Conservation (phyloP, 2,888 invertebrate species). For the Halictus quadricinctus region DNA sequence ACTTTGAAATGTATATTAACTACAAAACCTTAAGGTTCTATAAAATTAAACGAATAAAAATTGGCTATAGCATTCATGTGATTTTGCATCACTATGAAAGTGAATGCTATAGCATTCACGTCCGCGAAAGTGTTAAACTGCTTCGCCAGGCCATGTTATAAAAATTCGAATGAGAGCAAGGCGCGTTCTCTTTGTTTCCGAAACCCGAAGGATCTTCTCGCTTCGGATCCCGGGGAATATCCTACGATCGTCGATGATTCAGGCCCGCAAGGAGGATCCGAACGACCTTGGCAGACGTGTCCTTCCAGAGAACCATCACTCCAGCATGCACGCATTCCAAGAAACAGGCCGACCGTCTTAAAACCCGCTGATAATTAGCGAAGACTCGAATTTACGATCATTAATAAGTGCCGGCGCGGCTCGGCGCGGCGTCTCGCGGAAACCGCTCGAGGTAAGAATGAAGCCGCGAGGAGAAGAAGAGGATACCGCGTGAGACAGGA, state of each 20-base stretch:
- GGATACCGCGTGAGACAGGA: not conserved
- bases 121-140: too few relatives aligned
- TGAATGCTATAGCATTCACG: too few relatives aligned
- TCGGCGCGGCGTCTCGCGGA: not conserved
- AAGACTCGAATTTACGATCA: slow-evolving; percentile 8
- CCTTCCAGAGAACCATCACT: slow-evolving; percentile 2
- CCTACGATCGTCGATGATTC: not conserved
- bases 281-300: not conserved
- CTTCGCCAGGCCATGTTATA: not conserved
- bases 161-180: not conserved
- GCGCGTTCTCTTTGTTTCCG: not conserved
- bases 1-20: too few relatives aligned
- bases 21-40: too few relatives aligned
- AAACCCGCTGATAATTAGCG: not conserved
- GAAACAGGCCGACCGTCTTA: not conserved
- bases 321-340: not conserved
- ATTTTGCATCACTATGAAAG: too few relatives aligned
- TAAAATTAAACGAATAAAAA: too few relatives aligned
- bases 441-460: not conserved
- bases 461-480: not conserved
- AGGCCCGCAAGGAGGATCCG: not conserved
- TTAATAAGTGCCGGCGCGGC: slow-evolving; percentile 1
- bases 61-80: too few relatives aligned
- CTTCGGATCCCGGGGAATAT: not conserved
- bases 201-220: not conserved